Evolutionary conservation across 2,797 vertebrate species (phyloP).

Genomic region (Lindbergichthys nudifrons): DNA sequence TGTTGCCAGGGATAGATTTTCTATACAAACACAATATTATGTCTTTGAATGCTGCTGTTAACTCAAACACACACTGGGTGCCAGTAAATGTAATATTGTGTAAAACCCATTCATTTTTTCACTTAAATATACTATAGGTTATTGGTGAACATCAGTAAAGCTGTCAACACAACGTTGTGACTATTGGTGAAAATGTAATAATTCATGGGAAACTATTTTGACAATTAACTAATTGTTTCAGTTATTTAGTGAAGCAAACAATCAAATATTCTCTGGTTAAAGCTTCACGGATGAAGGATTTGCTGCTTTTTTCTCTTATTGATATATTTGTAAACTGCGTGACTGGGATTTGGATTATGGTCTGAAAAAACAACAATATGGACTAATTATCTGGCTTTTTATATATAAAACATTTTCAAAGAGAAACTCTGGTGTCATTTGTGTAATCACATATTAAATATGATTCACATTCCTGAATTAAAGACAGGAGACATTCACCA

Average conservation of each 20-base stretch:
- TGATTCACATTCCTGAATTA: conserved; percentile 7
- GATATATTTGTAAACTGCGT: neutral
- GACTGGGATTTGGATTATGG: neutral
- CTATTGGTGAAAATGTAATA: neutral
- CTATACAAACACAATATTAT: neutral
- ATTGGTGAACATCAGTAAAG: neutral
- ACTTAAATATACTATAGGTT: neutral
- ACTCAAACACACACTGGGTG: neutral
- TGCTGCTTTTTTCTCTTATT: neutral
- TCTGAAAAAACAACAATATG: neutral
- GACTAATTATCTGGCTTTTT: neutral
- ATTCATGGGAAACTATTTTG: neutral
- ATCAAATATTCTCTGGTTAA: neutral
- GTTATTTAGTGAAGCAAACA: neutral
- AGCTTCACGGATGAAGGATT: neutral
- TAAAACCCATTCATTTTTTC: neutral
- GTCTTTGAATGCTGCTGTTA: neutral
- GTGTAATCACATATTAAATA: neutral
- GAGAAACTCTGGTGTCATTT: neutral
- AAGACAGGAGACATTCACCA: conserved; percentile 15
- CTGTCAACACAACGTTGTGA: neutral
- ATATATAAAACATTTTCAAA: neutral
- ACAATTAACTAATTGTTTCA: neutral
- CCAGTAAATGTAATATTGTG: conserved; percentile 1
- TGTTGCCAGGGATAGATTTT: neutral